Evolutionary conservation across 2,113 vertebrate genomes (phyloP).

Genomic region (Synchiropus splendidus): DNA sequence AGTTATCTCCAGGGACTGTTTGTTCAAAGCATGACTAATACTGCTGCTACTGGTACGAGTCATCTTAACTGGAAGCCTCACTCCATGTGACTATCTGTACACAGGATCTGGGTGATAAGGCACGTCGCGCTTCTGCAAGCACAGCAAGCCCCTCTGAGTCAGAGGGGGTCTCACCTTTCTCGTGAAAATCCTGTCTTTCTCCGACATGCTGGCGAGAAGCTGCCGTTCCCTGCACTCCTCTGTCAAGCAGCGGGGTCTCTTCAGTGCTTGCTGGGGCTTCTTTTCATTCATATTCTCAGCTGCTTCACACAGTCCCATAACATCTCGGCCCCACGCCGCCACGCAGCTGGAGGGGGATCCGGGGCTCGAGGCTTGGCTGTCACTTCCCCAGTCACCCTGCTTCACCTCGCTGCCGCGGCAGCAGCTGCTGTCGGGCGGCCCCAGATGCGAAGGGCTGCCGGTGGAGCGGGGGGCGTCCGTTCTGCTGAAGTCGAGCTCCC

Average conservation of each 20-base stretch:
- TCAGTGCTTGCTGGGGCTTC: slow-evolving; percentile 43
- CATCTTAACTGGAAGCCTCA: slow-evolving; percentile 24
- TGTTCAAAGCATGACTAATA: slow-evolving; percentile 13
- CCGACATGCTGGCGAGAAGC: slow-evolving; percentile 31
- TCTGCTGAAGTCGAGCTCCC: slow-evolving; percentile 37
- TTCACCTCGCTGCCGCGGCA: slow-evolving; percentile 20
- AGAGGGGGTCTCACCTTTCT: slow-evolving; percentile 58
- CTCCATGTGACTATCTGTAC: slow-evolving; percentile 4
- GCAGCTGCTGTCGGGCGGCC: slow-evolving; percentile 22
- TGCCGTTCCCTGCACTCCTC: slow-evolving; percentile 38
- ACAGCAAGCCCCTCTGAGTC: slow-evolving; percentile 7
- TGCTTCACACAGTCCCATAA: slow-evolving; percentile 33
- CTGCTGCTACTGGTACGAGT: neutral
- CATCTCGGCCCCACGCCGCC: slow-evolving; percentile 22
- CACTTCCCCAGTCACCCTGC: slow-evolving; percentile 26
- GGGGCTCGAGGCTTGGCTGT: slow-evolving; percentile 27
- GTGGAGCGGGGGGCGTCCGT: slow-evolving; percentile 25
- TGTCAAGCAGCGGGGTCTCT: slow-evolving; percentile 45
- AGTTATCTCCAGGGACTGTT: neutral
- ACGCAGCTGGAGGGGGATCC: slow-evolving; percentile 35
- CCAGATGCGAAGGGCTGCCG: slow-evolving; percentile 15
- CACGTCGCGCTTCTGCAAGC: slow-evolving; percentile 21
- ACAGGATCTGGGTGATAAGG: slow-evolving; percentile 23
- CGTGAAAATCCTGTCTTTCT: slow-evolving; percentile 52
- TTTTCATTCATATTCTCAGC: slow-evolving; percentile 35